Base-by-base conservation (phyloP, 2,797 vertebrate genomes). In the Catharus ustulatus region DNA sequence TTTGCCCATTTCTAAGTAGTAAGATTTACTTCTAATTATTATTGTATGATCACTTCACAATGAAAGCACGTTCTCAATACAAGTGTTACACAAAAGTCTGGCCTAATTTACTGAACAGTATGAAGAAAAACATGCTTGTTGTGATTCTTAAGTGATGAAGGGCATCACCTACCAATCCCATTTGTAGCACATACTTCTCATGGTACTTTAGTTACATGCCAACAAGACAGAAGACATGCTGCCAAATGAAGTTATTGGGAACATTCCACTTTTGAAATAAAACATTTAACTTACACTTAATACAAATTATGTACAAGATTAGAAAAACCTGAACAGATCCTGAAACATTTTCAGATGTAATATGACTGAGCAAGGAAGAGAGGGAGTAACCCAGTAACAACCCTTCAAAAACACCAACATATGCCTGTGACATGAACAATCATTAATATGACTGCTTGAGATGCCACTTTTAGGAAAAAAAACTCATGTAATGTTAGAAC, bases 241-340 rank as follows among this genome's bases (percentile, higher is more conserved):
- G 97, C 95, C 97, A 97, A 97, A 97, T 96, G 95, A 98, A 97
- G 97, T 97, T 81, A 97, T 86, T 64, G 69, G 97, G 96, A 98
- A 97, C 95, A 98, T 97, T 97, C 95, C 94, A 96, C 94, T 96
- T 97, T 95, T 23, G 84, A 97, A 97, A 97, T 96, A 98, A 97
- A 98, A 97, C 96, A 98, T 97, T 98, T 98, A 98, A 98, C 97
- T 98, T 98, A 98, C 97, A 98, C 97, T 97, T 97, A 98, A 98
- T 98, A 98, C 97, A 98, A 97, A 97, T 97, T 98, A 98, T 98
- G 96, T 98, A 98, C 98, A 98, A 97, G 97, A 97, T 96, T 82
- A 97, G 96, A 89, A 95, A 95, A 96, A 97, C 97, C 96, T 97
- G 96, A 98, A 98, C 94, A 96, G 96, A 96, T 95, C 90, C 96